Conservation (phyloP, 2,888 invertebrate species). For the Arrhopalites spinosus region DNA sequence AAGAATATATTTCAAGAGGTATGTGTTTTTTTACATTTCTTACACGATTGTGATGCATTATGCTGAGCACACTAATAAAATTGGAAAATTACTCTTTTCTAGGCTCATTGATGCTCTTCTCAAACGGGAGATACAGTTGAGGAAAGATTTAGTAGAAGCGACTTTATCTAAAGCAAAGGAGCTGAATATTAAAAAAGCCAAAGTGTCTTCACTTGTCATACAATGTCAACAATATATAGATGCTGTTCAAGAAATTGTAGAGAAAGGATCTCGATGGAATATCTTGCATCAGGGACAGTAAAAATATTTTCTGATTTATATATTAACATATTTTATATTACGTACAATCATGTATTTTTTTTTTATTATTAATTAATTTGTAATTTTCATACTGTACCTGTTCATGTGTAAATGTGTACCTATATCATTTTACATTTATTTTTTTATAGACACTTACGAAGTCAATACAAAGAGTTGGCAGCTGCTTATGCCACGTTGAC, state of each 20-base stretch:
- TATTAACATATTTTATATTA: not conserved
- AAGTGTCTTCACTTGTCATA: slow-evolving; percentile 67
- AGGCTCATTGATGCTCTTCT: slow-evolving; percentile 36
- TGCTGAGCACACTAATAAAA: too few relatives aligned
- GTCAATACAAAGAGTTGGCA: slow-evolving; percentile 16
- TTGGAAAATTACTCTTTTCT: too few relatives aligned
- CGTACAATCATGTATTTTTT: not conserved
- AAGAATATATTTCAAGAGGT: slow-evolving; percentile 26
- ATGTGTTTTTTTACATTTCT: too few relatives aligned
- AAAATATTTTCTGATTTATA: not conserved
- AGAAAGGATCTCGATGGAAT: slow-evolving; percentile 24
- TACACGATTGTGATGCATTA: too few relatives aligned
- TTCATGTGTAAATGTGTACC: not conserved
- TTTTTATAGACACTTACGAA: slow-evolving; percentile 1
- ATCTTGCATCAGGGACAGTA: slow-evolving; percentile 27
- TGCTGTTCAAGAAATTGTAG: slow-evolving; percentile 19
- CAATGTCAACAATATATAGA: slow-evolving; percentile 12
- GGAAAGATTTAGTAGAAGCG: slow-evolving; percentile 37
- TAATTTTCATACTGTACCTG: not conserved
- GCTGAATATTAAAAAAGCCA: slow-evolving; percentile 80
- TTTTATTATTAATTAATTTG: not conserved
- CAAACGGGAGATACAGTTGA: slow-evolving; percentile 38
- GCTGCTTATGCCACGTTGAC: not conserved
- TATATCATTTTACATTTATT: not conserved
- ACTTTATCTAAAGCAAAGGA: slow-evolving; percentile 64